Percentiles rank a stretch among this genome's conserved stretches.
phyloP scores from a whole-genome alignment of 2,113 vertebrate genomes.

The Nycticorax nycticorax region DNA sequence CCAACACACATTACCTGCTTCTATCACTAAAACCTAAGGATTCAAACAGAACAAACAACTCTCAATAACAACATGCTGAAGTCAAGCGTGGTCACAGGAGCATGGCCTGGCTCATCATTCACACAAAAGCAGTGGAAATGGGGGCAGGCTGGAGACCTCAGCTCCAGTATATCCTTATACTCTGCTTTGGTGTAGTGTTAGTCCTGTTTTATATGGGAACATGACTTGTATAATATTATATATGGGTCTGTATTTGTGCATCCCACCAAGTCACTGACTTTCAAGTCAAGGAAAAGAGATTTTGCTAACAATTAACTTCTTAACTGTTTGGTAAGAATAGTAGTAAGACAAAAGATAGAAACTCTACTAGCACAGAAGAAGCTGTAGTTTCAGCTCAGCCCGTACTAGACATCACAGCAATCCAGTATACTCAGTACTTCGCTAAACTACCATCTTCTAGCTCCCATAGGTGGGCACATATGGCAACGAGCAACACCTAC shows the following conservation, averaged over 20 bases:
- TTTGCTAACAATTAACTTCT: accelerated
- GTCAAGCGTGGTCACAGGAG: neutral
- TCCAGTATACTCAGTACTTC: neutral
- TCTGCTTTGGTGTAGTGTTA: neutral
- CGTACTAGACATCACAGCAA: neutral
- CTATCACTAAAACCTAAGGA: neutral
- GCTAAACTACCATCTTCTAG: neutral
- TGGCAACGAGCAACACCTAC: neutral
- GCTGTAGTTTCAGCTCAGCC: neutral
- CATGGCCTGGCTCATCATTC: neutral
- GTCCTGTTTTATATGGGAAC: neutral
- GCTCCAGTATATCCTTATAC: neutral
- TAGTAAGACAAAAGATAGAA: neutral
- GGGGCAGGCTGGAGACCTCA: neutral
- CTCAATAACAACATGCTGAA: neutral
- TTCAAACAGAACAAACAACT: neutral
- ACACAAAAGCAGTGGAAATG: neutral
- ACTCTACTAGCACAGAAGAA: neutral
- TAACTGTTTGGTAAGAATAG: neutral
- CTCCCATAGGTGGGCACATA: neutral
- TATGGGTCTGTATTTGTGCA: neutral
- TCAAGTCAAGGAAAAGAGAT: neutral
- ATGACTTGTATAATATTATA: accelerated
- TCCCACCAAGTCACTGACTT: neutral
- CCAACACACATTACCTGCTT: neutral